Percentiles rank a stretch among this genome's conserved stretches.
Evolutionary conservation across 2,113 vertebrate genomes (phyloP).

Genomic region (Echinops telfairi): DNA sequence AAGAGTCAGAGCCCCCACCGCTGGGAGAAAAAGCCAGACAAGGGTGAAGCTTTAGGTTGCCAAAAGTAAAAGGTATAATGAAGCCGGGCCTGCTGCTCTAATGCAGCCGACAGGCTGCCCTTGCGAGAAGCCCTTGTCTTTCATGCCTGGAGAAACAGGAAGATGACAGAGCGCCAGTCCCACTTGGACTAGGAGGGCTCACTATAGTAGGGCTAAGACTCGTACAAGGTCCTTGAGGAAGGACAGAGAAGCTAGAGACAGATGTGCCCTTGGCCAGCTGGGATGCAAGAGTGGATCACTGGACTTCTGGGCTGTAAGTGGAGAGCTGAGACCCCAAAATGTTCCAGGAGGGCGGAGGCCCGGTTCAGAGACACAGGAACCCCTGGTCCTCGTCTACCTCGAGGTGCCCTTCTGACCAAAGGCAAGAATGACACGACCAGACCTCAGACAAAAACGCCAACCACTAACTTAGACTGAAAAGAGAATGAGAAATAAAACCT

Average conservation of each 20-base stretch:
- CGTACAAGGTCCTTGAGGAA: neutral
- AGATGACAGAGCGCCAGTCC: neutral
- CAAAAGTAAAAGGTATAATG: neutral
- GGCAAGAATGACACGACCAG: slow-evolving; percentile 4
- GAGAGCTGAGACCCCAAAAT: neutral
- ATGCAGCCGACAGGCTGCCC: neutral
- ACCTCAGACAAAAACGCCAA: slow-evolving; percentile 12
- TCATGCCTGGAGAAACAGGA: slow-evolving; percentile 11
- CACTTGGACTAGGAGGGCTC: neutral
- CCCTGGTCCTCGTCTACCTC: neutral
- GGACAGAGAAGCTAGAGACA: neutral
- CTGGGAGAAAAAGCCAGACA: neutral
- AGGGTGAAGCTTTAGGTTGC: neutral
- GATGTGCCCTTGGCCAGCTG: neutral
- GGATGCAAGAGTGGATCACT: neutral
- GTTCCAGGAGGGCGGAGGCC: neutral
- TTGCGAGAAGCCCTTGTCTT: slow-evolving; percentile 17
- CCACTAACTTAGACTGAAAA: neutral
- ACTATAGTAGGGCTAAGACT: neutral
- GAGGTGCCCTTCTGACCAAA: neutral
- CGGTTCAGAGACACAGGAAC: neutral
- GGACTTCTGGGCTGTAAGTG: neutral
- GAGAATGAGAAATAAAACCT: neutral
- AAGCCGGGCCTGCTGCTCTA: neutral
- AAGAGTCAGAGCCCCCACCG: neutral